Evolutionary conservation across 1,140 invertebrate genomes (phyloP).

Genomic region (Vanessa tameamea): DNA sequence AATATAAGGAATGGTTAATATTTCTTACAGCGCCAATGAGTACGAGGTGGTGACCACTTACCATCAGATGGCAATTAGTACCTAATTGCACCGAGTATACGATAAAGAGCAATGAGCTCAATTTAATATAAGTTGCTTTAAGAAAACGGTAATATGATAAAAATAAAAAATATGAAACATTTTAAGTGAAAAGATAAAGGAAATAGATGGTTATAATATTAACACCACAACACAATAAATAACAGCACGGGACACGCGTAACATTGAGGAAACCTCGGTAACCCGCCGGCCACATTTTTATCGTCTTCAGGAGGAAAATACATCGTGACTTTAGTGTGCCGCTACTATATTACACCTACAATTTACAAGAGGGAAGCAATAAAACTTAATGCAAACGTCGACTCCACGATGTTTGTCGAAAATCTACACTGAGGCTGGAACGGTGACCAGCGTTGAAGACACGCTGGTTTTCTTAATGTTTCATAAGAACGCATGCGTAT

Average conservation of each 20-base stretch:
- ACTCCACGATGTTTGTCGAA: slow-evolving; percentile 63
- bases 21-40: no score
- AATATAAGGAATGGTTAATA: no score
- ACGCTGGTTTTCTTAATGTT: slow-evolving; percentile 22
- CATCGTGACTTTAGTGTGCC: slow-evolving; percentile 56
- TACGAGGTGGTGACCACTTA: no score
- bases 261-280: slow-evolving; percentile 42
- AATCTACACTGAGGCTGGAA: slow-evolving; percentile 53
- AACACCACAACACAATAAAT: slow-evolving; percentile 22
- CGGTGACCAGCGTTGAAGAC: slow-evolving; percentile 46
- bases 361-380: slow-evolving; percentile 72
- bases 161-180: not conserved
- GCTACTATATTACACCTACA: slow-evolving; percentile 64
- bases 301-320: slow-evolving; percentile 50
- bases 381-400: slow-evolving; percentile 74
- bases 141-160: not conserved
- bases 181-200: not conserved
- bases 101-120: no score
- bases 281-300: slow-evolving; percentile 51
- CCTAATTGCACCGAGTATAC: no score
- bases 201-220: slow-evolving; percentile 2
- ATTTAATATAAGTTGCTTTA: no score
- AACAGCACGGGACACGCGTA: slow-evolving; percentile 38
- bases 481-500: not conserved
- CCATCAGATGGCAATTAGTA: no score